Evolutionary conservation across 2,888 invertebrate species (phyloP), one percentile per base, ranked within the genome.

Genomic region (Cryptus viduatorius): DNA sequence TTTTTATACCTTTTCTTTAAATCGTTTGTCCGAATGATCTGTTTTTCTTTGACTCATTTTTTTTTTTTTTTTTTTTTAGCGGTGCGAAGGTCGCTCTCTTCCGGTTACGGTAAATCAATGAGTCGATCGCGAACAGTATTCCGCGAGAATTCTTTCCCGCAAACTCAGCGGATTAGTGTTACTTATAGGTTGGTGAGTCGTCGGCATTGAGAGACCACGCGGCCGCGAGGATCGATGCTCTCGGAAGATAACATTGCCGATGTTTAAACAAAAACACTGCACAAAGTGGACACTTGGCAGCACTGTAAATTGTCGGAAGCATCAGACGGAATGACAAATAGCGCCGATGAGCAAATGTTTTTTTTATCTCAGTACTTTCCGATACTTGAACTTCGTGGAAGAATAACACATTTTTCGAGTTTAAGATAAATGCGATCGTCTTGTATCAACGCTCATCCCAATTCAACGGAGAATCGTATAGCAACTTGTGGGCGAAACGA

Each of bases 21-120:
- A 64, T n/a, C 14, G 42, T 61, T 61, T 53, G 37, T 68, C 16
- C 46, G 31, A 24, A 71, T 31, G 14, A 59, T 46, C 75, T 64
- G 19, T 75, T 24, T 68, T 73, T 67, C 61, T 46, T 72, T 24
- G 19, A 53, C 42, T 37, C 48, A 19, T 64, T 71, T 72, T 59
- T 24, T 56, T 53, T 10, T 8, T 10, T 16, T 2, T 42, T 50
- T 79, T 14, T 48, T 12, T n/a, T 61, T n/a, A 14, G 10, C 19
- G 5, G 12, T 2, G 42, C 56, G 65, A 59, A 67, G 65, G 65
- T 46, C 24, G 24, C 31, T 8, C 24, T n/a, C 56, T 56, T 71
- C 65, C 77, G 46, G 0, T 56, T 59, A 59, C 44, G 68, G 37
- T 56, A 42, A n/a, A 68, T 56, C 67, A 44, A 59, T 59, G 53